Evolutionary conservation across 1,140 invertebrate genomes (phyloP).

Genomic region (Hycleus cichorii): DNA sequence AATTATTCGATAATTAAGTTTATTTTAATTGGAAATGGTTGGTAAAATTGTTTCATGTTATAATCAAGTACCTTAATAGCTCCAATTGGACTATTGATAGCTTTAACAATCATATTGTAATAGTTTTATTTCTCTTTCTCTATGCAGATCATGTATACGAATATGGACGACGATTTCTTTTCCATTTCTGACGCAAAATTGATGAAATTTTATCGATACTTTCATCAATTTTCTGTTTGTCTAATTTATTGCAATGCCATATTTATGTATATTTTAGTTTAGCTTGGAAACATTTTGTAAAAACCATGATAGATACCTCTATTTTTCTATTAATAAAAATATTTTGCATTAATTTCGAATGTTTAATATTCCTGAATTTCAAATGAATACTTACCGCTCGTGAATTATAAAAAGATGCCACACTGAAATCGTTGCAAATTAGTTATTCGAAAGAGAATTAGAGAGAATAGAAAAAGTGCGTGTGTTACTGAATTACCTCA

Average conservation of each 20-base stretch:
- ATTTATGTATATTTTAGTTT: conserved; percentile 8
- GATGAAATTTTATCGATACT: conserved; percentile 1
- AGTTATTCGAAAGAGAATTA: too few relatives aligned
- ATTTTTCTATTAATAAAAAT: conserved; percentile 9
- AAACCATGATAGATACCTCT: not conserved
- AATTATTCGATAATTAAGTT: too few relatives aligned
- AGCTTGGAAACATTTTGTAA: conserved; percentile 3
- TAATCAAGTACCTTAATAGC: conserved; percentile 10
- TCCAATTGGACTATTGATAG: conserved; percentile 5
- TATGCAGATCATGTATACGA: conserved; percentile 4
- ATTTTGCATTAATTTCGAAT: not conserved
- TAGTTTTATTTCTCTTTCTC: too few relatives aligned
- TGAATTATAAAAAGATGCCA: too few relatives aligned
- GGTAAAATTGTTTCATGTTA: too few relatives aligned
- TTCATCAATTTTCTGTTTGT: conserved; percentile 7
- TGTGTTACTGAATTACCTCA: too few relatives aligned
- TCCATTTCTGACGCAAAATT: not conserved
- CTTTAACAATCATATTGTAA: not conserved
- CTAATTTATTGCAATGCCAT: conserved; percentile 13
- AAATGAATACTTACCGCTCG: too few relatives aligned
- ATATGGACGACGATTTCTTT: conserved; percentile 10
- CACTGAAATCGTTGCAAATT: too few relatives aligned
- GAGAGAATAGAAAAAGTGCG: too few relatives aligned
- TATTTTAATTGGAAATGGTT: too few relatives aligned
- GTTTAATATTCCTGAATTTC: too few relatives aligned